phyloP scores from a whole-genome alignment of 2,888 invertebrate genomes.

The Miltochrista miniata region DNA sequence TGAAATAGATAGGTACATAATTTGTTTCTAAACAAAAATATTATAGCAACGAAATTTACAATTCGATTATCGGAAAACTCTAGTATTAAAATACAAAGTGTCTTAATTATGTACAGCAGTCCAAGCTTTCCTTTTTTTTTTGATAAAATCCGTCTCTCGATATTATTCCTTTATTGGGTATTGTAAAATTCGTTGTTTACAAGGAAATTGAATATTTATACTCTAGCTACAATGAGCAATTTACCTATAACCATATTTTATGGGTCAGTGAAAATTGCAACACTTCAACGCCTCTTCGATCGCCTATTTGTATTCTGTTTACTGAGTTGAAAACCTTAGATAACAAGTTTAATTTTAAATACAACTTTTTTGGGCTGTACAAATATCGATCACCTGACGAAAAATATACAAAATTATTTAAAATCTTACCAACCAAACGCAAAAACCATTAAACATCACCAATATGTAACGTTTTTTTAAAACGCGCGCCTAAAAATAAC shows the following conservation, averaged over 20 bases:
- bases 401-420: no score
- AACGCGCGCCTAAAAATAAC: constrained; percentile 26
- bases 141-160: no score
- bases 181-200: no score
- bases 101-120: no score
- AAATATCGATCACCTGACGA: not conserved
- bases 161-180: no score
- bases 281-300: constrained; percentile 30
- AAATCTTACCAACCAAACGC: constrained; percentile 28
- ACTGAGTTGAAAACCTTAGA: not conserved
- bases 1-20: no score
- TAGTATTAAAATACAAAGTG: no score
- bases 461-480: constrained; percentile 28
- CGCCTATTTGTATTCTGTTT: constrained; percentile 9
- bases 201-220: no score
- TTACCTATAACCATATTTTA: constrained; percentile 26
- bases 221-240: not conserved
- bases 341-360: not conserved
- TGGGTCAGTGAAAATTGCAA: constrained; percentile 38
- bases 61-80: no score
- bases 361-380: not conserved
- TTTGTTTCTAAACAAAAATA: no score
- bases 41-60: no score
- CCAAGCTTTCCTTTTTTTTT: no score
- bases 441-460: constrained; percentile 33